A percentile compares a stretch with the other conserved stretches of the same genome.
Conservation (phyloP, 2,113 vertebrate species). For the Rhipidura dahli region DNA sequence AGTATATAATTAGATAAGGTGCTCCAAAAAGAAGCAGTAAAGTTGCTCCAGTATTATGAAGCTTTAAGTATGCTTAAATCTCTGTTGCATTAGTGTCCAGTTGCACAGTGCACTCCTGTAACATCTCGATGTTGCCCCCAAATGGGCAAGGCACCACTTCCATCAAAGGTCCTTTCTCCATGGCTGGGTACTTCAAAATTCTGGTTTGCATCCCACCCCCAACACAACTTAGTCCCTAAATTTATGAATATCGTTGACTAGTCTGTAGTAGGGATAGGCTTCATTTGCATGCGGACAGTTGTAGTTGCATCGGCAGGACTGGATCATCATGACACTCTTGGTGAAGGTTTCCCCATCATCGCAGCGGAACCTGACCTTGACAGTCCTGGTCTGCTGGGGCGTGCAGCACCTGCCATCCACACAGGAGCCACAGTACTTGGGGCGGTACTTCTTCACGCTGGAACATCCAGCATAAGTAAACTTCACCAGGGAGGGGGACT, state of each 20-base stretch:
- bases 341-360: slow-evolving; percentile 94
- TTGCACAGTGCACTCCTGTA: slow-evolving; percentile 84
- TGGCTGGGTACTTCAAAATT: slow-evolving; percentile 40
- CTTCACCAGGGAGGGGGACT: slow-evolving; percentile 81
- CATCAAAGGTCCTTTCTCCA: slow-evolving; percentile 62
- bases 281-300: slow-evolving; percentile 89
- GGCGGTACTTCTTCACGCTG: slow-evolving; percentile 92
- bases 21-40: slow-evolving; percentile 98
- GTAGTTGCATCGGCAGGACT: slow-evolving; percentile 95
- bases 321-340: slow-evolving; percentile 98
- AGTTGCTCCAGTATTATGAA: slow-evolving; percentile 95
- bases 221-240: slow-evolving; percentile 87
- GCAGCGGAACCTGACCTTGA: slow-evolving; percentile 92
- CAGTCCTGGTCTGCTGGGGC: slow-evolving; percentile 91
- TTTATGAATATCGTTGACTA: slow-evolving; percentile 98
- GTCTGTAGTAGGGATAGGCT: slow-evolving; percentile 91
- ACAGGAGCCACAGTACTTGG: slow-evolving; percentile 94
- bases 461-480: slow-evolving; percentile 91
- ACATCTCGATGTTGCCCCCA: slow-evolving; percentile 64
- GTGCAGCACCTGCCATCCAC: slow-evolving; percentile 94
- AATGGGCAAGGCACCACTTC: slow-evolving; percentile 69
- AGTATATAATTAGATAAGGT: slow-evolving; percentile 80
- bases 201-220: slow-evolving; percentile 38
- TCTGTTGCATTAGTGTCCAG: slow-evolving; percentile 82
- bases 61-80: slow-evolving; percentile 80